phyloP scores from a whole-genome alignment of 1,140 invertebrate genomes.

The Orussus abietinus region DNA sequence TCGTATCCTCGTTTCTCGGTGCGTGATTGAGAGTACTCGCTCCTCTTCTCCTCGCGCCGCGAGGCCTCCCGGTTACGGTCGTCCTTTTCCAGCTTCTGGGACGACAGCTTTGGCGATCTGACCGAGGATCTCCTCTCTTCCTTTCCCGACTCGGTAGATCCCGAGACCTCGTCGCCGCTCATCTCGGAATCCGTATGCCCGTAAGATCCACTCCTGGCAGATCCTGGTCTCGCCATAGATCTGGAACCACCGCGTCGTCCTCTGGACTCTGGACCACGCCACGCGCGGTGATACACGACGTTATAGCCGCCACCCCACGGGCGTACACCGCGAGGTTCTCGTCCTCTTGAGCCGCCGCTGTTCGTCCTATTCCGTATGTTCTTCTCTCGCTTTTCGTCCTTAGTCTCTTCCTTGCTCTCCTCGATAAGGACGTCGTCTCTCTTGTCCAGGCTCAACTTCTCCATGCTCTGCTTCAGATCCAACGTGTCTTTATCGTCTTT shows the following conservation, averaged over 20 bases:
- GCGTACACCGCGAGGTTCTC: constrained; percentile 31
- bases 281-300: constrained; percentile 16
- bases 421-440: constrained; percentile 32
- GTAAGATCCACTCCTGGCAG: constrained; percentile 45
- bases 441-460: constrained; percentile 36
- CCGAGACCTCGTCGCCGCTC: constrained; percentile 57
- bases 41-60: constrained; percentile 43
- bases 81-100: constrained; percentile 57
- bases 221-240: constrained; percentile 34
- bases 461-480: constrained; percentile 41
- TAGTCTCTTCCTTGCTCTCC: constrained; percentile 36
- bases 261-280: constrained; percentile 24
- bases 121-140: constrained; percentile 47
- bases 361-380: constrained; percentile 35
- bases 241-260: constrained; percentile 35
- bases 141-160: constrained; percentile 52
- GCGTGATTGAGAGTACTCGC: constrained; percentile 27
- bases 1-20: constrained; percentile 42
- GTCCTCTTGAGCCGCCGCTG: constrained; percentile 29
- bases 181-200: constrained; percentile 59
- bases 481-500: constrained; percentile 35
- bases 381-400: constrained; percentile 47
- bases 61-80: constrained; percentile 55
- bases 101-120: constrained; percentile 47
- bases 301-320: constrained; percentile 31